Evolutionary conservation across 2,113 vertebrate genomes (phyloP).

Genomic region (Calcarius ornatus): DNA sequence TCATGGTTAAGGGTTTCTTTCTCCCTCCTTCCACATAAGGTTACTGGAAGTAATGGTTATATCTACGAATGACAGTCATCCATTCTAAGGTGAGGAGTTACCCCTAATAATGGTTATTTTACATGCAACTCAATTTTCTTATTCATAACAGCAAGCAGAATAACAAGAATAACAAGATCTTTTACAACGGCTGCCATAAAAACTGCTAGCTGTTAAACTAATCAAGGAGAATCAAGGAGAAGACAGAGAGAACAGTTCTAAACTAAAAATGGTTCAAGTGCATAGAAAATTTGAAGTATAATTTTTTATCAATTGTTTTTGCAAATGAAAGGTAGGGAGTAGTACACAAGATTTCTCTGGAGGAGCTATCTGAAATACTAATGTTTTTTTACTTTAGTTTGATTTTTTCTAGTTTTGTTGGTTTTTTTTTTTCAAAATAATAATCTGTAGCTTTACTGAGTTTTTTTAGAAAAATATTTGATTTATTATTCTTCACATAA

Average conservation of each 20-base stretch:
- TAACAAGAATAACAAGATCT: not conserved
- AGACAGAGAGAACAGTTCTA: not conserved
- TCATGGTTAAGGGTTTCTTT: not conserved
- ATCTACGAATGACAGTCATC: not conserved
- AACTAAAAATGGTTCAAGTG: not conserved
- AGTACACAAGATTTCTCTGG: not conserved
- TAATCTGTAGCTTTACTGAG: not conserved
- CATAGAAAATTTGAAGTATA: not conserved
- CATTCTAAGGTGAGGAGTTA: not conserved
- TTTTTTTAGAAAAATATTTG: not conserved
- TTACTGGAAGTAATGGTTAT: not conserved
- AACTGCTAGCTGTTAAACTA: not conserved
- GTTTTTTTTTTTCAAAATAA: not conserved
- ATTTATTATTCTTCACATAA: not conserved
- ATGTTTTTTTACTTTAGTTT: not conserved
- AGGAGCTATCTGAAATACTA: not conserved
- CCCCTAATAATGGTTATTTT: not conserved
- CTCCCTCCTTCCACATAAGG: not conserved
- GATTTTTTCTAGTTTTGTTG: not conserved
- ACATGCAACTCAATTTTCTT: not conserved
- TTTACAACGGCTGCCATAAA: not conserved
- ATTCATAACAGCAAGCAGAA: not conserved
- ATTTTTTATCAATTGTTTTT: not conserved
- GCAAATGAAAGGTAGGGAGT: not conserved
- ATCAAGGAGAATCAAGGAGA: not conserved